Percentiles rank a stretch among this genome's conserved stretches.
Evolutionary conservation across 2,113 vertebrate species (phyloP).

Genomic region (Rhombomys opimus): DNA sequence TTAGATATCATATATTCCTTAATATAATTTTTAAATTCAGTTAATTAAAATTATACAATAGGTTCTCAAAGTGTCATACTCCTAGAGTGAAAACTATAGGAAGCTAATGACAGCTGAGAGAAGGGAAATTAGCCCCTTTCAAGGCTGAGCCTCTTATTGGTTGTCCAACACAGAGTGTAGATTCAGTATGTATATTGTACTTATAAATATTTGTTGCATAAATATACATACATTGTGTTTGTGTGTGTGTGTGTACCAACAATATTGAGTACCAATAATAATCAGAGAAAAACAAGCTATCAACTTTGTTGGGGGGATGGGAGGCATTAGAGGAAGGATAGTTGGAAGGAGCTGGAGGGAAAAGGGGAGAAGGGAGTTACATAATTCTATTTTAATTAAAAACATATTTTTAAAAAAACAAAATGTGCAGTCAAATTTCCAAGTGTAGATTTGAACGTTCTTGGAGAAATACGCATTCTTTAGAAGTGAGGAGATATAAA

Average conservation of each 20-base stretch:
- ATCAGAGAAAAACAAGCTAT: neutral
- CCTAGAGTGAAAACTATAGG: neutral
- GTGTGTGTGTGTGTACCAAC: neutral
- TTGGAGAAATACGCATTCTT: slow-evolving; percentile 77
- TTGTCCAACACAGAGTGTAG: neutral
- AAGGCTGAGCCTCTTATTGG: neutral
- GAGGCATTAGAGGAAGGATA: neutral
- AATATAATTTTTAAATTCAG: slow-evolving; percentile 78
- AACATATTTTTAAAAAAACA: slow-evolving; percentile 67
- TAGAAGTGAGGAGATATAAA: slow-evolving; percentile 85
- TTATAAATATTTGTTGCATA: neutral
- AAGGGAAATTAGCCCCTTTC: too few species aligned
- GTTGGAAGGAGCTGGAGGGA: neutral
- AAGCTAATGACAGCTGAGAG: neutral
- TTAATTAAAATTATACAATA: slow-evolving; percentile 77
- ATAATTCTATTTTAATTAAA: neutral
- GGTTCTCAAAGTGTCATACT: neutral
- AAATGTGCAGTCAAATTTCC: slow-evolving; percentile 83
- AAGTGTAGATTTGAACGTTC: slow-evolving; percentile 82
- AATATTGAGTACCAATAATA: neutral
- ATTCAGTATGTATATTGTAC: neutral
- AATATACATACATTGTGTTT: neutral
- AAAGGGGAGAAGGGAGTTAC: too few species aligned
- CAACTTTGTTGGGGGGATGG: neutral
- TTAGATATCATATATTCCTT: slow-evolving; percentile 66